A percentile compares a stretch with the other conserved stretches of the same genome.
Conservation (phyloP, 2,888 invertebrate genomes). For the Lepidonotus clava region DNA sequence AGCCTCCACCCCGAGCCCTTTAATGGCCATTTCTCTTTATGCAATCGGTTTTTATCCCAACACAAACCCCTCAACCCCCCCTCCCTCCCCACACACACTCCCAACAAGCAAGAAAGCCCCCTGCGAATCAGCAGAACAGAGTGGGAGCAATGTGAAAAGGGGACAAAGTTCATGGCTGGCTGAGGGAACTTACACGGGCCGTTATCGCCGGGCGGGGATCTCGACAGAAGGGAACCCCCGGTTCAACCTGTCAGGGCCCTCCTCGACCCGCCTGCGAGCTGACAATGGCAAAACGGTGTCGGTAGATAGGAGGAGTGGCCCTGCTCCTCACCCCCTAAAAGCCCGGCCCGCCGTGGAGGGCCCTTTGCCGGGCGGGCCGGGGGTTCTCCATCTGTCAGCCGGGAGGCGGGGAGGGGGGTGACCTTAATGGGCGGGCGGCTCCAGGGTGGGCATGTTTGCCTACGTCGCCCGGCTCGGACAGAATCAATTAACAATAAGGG, state of each 20-base stretch:
- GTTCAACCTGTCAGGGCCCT: neutral
- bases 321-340: conserved; percentile 16
- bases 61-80: no score
- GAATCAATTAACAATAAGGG: conserved; percentile 48
- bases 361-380: neutral
- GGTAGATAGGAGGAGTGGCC: conserved; percentile 25
- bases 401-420: neutral
- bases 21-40: no score
- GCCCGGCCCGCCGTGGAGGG: conserved; percentile 3
- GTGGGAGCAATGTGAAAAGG: neutral
- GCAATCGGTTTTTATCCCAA: no score
- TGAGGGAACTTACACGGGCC: neutral
- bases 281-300: conserved; percentile 47
- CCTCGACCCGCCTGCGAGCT: neutral
- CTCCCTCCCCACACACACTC: no score
- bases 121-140: no score
- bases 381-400: conserved; percentile 10
- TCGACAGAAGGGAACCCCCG: neutral
- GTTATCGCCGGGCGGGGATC: neutral
- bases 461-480: conserved; percentile 9
- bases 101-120: no score
- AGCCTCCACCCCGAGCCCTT: no score
- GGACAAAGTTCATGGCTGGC: neutral
- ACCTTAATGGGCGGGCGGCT: neutral
- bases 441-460: conserved; percentile 21